Conservation (phyloP, 1,140 invertebrate species). For the Phocides pigmalion region DNA sequence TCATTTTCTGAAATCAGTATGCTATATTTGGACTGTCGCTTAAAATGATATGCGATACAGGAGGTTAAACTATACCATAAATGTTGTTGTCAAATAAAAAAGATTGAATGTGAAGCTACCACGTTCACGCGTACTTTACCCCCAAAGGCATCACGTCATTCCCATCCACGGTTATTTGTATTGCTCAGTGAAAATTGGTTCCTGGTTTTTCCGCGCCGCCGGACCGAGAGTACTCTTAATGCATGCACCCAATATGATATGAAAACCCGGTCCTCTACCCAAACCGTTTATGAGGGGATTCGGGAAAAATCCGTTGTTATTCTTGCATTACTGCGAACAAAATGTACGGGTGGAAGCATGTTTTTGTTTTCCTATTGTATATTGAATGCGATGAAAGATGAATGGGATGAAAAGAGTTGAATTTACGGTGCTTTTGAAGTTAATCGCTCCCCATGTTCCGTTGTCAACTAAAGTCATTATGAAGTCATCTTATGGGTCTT, state of each 20-base stretch:
- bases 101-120: background rate
- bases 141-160: constrained; percentile 15
- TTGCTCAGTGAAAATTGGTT: constrained; percentile 51
- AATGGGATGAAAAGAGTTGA: constrained; percentile 39
- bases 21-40: background rate
- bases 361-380: constrained; percentile 61
- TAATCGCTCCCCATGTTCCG: background rate
- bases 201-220: constrained; percentile 49
- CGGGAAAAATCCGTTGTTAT: constrained; percentile 61
- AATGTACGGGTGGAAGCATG: constrained; percentile 51
- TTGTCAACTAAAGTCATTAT: background rate
- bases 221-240: constrained; percentile 51
- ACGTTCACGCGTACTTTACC: constrained; percentile 20
- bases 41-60: background rate
- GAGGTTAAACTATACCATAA: background rate
- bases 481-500: background rate
- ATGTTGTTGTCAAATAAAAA: background rate
- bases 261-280: constrained; percentile 56
- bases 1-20: too few relatives aligned
- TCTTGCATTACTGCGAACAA: constrained; percentile 65
- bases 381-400: constrained; percentile 41
- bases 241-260: constrained; percentile 57
- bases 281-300: constrained; percentile 65
- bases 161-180: constrained; percentile 27
- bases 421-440: background rate